Conservation (phyloP, 1,140 invertebrate genomes). For the Diprion similis region DNA sequence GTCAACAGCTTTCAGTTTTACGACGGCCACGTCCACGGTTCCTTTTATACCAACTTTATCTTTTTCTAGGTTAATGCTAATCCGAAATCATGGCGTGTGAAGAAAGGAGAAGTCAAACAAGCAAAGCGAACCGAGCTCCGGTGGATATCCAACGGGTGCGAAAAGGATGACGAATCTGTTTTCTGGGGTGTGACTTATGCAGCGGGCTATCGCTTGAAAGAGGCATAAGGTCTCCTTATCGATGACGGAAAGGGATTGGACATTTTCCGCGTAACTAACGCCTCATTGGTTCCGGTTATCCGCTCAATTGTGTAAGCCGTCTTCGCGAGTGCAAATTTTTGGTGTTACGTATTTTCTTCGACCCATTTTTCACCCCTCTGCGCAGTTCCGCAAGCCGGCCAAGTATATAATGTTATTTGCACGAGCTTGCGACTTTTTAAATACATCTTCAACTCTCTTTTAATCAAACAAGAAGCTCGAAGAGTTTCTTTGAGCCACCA, state of each 20-base stretch:
- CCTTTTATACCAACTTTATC: conserved; percentile 2
- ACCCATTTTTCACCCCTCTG: too few species aligned
- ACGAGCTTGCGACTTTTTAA: too few species aligned
- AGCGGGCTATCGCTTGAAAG: neutral
- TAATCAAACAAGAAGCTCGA: too few species aligned
- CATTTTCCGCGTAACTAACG: neutral
- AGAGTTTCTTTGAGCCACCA: too few species aligned
- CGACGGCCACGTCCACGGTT: conserved; percentile 3
- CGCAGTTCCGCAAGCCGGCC: too few species aligned
- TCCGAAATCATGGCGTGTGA: conserved; percentile 3
- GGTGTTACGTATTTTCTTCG: too few species aligned
- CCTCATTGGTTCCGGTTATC: neutral
- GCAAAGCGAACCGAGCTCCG: neutral
- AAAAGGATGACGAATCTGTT: neutral
- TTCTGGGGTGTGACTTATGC: neutral
- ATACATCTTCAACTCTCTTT: too few species aligned
- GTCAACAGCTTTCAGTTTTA: conserved; percentile 4
- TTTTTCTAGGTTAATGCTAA: conserved; percentile 8
- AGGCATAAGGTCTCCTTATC: neutral
- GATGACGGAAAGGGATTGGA: neutral
- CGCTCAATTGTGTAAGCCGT: neutral
- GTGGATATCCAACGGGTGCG: neutral
- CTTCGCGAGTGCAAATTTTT: neutral
- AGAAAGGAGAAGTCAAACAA: neutral
- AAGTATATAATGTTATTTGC: too few species aligned